Conservation (phyloP, 2,797 vertebrate species). For the Pygocentrus nattereri region DNA sequence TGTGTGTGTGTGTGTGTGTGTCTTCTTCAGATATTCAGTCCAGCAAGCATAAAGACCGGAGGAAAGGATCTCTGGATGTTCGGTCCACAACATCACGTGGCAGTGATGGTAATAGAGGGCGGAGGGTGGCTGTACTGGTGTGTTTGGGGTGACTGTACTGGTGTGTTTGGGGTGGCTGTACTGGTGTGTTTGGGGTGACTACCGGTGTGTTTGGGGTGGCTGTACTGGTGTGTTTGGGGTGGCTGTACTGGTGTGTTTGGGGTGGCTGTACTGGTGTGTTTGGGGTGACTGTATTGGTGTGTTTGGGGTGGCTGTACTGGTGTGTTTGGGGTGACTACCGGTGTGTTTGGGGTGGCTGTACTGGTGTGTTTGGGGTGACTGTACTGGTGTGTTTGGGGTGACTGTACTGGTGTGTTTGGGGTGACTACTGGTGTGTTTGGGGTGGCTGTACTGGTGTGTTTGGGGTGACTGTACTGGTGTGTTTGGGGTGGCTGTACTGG, state of each 20-base stretch:
- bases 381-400: slow-evolving; percentile 1
- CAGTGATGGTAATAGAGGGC: slow-evolving; percentile 87
- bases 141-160: background rate
- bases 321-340: background rate
- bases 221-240: background rate
- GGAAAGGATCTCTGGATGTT: slow-evolving; percentile 95
- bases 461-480: too few relatives aligned
- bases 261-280: background rate
- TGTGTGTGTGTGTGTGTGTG: slow-evolving; percentile 45
- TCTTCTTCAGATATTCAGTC: slow-evolving; percentile 85
- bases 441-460: background rate
- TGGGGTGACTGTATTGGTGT: background rate
- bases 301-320: background rate
- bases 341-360: background rate
- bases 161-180: background rate
- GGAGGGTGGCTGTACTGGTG: background rate
- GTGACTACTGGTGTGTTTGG: background rate
- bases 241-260: background rate
- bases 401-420: background rate
- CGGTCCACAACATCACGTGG: slow-evolving; percentile 88
- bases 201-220: background rate
- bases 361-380: slow-evolving; percentile 7
- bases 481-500: background rate
- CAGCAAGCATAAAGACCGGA: slow-evolving; percentile 91
- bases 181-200: background rate